Conservation (phyloP, 2,113 vertebrate species). For the Pygoscelis adeliae region DNA sequence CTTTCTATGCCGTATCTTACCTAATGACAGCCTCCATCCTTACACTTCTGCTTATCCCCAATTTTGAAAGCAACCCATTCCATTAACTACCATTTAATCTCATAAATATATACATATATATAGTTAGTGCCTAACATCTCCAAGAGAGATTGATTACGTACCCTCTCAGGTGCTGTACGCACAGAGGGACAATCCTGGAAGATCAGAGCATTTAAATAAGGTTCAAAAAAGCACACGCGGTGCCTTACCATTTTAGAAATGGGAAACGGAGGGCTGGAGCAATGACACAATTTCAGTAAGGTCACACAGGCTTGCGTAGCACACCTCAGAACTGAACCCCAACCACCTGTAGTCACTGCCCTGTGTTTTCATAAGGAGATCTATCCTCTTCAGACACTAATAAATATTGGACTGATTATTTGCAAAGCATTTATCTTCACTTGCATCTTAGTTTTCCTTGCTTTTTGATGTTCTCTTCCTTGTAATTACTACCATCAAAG, state of each 20-base stretch:
- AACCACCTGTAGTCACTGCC: neutral
- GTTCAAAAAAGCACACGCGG: accelerated
- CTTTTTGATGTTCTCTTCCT: neutral
- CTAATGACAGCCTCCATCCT: neutral
- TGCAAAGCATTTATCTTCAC: neutral
- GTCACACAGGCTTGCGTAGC: neutral
- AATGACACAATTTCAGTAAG: accelerated
- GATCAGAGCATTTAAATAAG: neutral
- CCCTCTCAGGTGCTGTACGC: neutral
- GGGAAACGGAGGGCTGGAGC: neutral
- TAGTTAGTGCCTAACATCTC: neutral
- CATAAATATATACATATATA: neutral
- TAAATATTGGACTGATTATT: neutral
- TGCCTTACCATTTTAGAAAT: accelerated
- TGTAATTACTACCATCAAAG: slow-evolving; percentile 50
- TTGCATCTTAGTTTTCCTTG: neutral
- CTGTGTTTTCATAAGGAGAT: no score
- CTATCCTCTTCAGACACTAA: neutral
- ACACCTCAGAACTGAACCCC: neutral
- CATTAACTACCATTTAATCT: neutral
- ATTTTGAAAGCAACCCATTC: neutral
- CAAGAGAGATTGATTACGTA: neutral
- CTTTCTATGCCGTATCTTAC: neutral
- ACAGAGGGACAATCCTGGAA: neutral
- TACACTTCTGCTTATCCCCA: neutral